Evolutionary conservation across 2,888 invertebrate species (phyloP), one percentile per base, ranked within the genome.

Genomic region (Hypena proboscidalis): DNA sequence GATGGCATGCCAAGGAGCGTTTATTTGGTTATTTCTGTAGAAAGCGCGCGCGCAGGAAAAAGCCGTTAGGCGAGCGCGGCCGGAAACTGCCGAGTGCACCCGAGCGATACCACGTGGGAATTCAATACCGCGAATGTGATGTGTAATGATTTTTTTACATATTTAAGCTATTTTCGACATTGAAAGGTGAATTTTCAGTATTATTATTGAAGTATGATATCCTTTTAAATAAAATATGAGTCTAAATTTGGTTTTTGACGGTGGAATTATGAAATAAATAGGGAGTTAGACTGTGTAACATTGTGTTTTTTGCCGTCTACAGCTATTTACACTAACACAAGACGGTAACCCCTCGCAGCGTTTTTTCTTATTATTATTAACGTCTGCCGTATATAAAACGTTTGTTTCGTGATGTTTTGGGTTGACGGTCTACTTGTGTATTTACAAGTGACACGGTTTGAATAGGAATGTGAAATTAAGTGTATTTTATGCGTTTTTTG

Each of bases 21-120:
- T 88, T 90, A 90, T 90, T 89, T 89, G 75, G 86, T 88, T 90
- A 90, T 90, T 89, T 89, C 84, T 83, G 85, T 86, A 87, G 85
- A 87, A 87, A 87, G 86, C 79, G 71, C 76, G 70, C 70, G 69
- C 70, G 66, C 70, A 55, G 83, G 79, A 85, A 85, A 85, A 85
- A 86, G 77, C 87, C 88, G 87, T 87, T 88, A 87, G 67, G 82
- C 87, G 87, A 87, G 41, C 74, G 60, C 34, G 37, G 46, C 42
- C 88, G 87, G 79, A 85, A 76, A 80, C 74, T 34, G 42, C 77
- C 89, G 89, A 86, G 52, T 65, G 46, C 66, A 41, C 60, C 80
- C 88, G 88, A 86, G 31, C 71, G 66, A 48, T 42, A 46, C 47
- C 46, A 49, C 43, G 39, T 71, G 85, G 70, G 79, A 71, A 51